Percentiles rank a stretch among this genome's conserved stretches.
Evolutionary conservation across 2,888 invertebrate genomes (phyloP).

Genomic region (Plusia festucae): DNA sequence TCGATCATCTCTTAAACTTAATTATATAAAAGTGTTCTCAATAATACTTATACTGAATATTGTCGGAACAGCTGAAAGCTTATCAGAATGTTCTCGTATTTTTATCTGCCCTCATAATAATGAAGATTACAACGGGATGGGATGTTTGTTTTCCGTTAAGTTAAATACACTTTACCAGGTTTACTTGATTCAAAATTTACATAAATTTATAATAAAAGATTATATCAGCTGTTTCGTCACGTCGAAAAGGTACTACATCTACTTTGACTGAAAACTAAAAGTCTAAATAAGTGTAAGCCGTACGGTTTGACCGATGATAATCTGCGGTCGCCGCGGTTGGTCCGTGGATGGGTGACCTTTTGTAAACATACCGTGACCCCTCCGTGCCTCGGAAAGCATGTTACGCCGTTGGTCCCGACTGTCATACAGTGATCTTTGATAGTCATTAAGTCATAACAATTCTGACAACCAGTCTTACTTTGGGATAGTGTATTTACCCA

Average conservation of each 20-base stretch:
- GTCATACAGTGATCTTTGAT: too few relatives aligned
- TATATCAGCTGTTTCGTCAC: background rate
- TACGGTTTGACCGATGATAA: too few relatives aligned
- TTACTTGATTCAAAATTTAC: constrained; percentile 20
- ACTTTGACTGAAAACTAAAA: background rate
- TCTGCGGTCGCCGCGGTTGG: too few relatives aligned
- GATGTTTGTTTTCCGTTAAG: constrained; percentile 12
- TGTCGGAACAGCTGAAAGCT: constrained; percentile 19
- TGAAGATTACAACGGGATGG: constrained; percentile 15
- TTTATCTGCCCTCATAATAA: constrained; percentile 16
- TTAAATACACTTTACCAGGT: constrained; percentile 1
- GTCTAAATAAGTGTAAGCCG: too few relatives aligned
- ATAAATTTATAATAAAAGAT: constrained; percentile 14
- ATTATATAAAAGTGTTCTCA: constrained; percentile 33
- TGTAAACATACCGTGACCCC: too few relatives aligned
- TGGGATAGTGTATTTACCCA: too few relatives aligned
- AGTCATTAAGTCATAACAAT: too few relatives aligned
- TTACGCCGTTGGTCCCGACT: too few relatives aligned
- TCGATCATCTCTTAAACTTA: background rate
- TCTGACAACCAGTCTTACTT: too few relatives aligned
- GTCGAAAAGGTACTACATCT: background rate
- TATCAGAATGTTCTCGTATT: constrained; percentile 30
- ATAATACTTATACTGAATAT: constrained; percentile 57
- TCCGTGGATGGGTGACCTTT: too few relatives aligned
- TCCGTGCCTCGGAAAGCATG: too few relatives aligned